Evolutionary conservation across 2,113 vertebrate species (phyloP).

Genomic region (Micronisus gabar): DNA sequence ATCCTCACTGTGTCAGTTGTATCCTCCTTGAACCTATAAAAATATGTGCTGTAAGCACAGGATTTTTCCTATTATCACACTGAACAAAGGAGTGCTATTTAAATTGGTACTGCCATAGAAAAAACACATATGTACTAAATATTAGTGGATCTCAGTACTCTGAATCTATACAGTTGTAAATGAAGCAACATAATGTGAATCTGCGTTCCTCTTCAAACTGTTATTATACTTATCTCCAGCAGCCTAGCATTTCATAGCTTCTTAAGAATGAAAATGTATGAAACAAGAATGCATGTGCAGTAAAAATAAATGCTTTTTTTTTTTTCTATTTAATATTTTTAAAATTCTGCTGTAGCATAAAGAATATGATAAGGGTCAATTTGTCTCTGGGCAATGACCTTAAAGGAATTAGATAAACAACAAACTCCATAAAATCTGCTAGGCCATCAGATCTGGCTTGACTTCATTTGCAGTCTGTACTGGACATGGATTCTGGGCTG

Average conservation of each 20-base stretch:
- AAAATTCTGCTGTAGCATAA: not conserved
- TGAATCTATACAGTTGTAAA: not conserved
- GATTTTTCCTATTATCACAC: not conserved
- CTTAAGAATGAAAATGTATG: not conserved
- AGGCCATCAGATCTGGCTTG: not conserved
- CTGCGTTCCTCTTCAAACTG: not conserved
- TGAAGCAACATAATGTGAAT: not conserved
- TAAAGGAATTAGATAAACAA: not conserved
- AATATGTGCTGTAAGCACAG: not conserved
- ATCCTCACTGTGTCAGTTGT: not conserved
- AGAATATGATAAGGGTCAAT: not conserved
- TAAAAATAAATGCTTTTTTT: not conserved
- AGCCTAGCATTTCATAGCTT: not conserved
- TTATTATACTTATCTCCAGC: not conserved
- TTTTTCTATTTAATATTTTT: not conserved
- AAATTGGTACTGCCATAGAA: not conserved
- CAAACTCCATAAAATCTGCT: not conserved
- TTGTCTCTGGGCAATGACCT: not conserved
- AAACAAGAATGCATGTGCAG: not conserved
- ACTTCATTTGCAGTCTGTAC: not conserved
- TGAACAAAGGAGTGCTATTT: not conserved
- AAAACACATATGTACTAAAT: not conserved
- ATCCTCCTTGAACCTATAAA: not conserved
- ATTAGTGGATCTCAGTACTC: not conserved
- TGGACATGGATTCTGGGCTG: not conserved